Percentiles rank a stretch among this genome's conserved stretches.
phyloP scores from a whole-genome alignment of 2,888 invertebrate species.

The Apamea anceps region DNA sequence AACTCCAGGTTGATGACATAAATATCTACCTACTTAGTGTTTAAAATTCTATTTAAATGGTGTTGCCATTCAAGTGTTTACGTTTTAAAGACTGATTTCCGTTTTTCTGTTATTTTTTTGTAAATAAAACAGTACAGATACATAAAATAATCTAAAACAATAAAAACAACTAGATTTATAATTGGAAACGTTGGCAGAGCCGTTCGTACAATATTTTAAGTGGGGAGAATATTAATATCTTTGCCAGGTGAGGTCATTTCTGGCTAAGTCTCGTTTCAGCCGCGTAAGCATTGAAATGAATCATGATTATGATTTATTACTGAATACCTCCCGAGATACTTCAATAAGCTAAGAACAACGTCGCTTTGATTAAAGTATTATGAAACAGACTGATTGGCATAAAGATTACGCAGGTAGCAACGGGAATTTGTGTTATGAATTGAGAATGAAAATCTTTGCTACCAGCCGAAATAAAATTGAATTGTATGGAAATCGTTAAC shows the following conservation, averaged over 20 bases:
- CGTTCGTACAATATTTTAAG: conserved; percentile 37
- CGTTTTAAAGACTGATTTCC: not conserved
- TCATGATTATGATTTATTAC: conserved; percentile 49
- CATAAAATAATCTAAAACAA: not conserved
- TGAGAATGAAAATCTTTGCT: conserved; percentile 20
- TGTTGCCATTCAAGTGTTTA: not conserved
- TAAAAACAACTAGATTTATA: conserved; percentile 35
- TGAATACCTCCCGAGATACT: conserved; percentile 35
- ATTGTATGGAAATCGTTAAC: conserved; percentile 18
- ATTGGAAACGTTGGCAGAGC: conserved; percentile 15
- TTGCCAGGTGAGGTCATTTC: conserved; percentile 48
- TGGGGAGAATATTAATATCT: conserved; percentile 44
- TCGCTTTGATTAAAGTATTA: conserved; percentile 42
- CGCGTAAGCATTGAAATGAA: conserved; percentile 48
- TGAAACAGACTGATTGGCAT: conserved; percentile 22
- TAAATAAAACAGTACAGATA: not conserved
- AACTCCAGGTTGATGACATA: not conserved
- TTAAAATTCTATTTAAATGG: not conserved
- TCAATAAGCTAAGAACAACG: conserved; percentile 49
- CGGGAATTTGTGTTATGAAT: conserved; percentile 13
- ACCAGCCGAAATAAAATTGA: conserved; percentile 7
- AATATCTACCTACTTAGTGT: not conserved
- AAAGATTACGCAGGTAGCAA: conserved; percentile 17
- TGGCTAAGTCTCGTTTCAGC: conserved; percentile 30
- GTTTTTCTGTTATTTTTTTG: not conserved